These are phyloP conservation scores for Fringilla coelebs DNA, from an alignment of 2,797 vertebrate species.

Conservation along the genomic window DNA sequence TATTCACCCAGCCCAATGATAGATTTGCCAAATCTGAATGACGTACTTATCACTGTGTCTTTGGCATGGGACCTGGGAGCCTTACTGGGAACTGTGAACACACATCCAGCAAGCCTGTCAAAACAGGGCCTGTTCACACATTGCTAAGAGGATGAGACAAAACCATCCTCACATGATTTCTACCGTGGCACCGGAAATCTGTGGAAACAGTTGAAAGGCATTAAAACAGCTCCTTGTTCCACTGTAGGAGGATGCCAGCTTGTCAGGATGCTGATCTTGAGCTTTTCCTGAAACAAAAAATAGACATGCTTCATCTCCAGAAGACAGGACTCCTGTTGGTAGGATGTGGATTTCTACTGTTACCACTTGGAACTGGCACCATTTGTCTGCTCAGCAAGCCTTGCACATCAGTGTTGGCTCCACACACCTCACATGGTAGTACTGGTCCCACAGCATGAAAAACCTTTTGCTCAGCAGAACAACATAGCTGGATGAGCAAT, in stretches of 20 bases:
- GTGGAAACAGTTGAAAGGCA: not conserved
- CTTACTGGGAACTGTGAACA: constrained; percentile 43
- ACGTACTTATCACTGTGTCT: constrained; percentile 13
- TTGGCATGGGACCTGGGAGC: constrained; percentile 46
- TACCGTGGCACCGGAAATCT: not conserved
- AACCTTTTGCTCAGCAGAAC: not conserved
- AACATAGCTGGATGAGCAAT: not conserved
- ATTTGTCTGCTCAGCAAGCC: not conserved
- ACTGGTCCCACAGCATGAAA: not conserved
- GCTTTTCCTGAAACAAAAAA: not conserved
- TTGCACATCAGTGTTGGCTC: not conserved
- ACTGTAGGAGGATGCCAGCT: not conserved
- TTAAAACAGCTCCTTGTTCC: not conserved
- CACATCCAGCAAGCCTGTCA: constrained; percentile 49
- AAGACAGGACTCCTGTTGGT: not conserved
- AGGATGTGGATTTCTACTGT: not conserved
- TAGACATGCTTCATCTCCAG: not conserved
- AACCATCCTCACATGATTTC: constrained; percentile 39
- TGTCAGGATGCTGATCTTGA: not conserved
- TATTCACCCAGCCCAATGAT: not conserved
- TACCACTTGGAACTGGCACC: not conserved
- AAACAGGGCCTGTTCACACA: constrained; percentile 37
- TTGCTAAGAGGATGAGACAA: constrained; percentile 33
- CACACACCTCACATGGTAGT: not conserved
- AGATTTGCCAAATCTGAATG: constrained; percentile 28